These are phyloP conservation scores for Periplaneta americana DNA, from an alignment of 1,140 invertebrate species.

Conservation along the genomic window DNA sequence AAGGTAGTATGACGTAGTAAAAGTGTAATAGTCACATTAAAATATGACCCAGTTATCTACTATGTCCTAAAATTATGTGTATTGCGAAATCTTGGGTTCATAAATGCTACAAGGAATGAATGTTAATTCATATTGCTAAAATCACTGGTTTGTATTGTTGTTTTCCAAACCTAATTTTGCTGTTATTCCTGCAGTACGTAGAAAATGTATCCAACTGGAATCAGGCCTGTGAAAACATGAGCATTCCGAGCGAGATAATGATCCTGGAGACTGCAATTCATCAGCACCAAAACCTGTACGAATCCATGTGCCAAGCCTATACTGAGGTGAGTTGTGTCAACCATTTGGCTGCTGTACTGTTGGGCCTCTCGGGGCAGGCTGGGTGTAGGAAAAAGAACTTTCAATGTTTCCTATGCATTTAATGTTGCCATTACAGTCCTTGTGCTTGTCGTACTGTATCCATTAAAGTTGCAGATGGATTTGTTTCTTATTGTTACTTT, in stretches of 20 bases:
- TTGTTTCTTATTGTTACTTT: neutral
- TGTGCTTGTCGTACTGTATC: neutral
- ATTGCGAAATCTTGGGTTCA: too few relatives aligned
- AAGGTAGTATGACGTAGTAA: too few relatives aligned
- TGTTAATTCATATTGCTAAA: too few relatives aligned
- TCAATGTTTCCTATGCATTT: neutral
- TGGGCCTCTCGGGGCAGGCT: neutral
- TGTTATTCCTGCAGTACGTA: slow-evolving; percentile 80
- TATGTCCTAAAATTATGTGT: too few relatives aligned
- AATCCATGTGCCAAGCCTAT: slow-evolving; percentile 95
- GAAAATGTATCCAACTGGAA: slow-evolving; percentile 88
- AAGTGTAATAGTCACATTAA: too few relatives aligned
- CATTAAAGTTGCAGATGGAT: neutral
- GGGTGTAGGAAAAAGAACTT: too few relatives aligned
- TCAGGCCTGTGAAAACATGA: slow-evolving; percentile 73
- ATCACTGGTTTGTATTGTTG: too few relatives aligned
- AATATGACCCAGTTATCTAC: too few relatives aligned
- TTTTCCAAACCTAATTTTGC: too few relatives aligned
- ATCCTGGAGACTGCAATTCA: slow-evolving; percentile 87
- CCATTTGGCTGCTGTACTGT: neutral
- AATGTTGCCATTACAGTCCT: neutral
- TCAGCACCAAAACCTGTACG: slow-evolving; percentile 89
- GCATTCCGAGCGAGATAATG: slow-evolving; percentile 79
- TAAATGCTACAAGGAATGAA: too few relatives aligned
- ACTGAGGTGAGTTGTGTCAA: slow-evolving; percentile 67